A percentile compares a stretch with the other conserved stretches of the same genome.
Evolutionary conservation across 2,797 vertebrate species (phyloP).

Genomic region (Miichthys miiuy): DNA sequence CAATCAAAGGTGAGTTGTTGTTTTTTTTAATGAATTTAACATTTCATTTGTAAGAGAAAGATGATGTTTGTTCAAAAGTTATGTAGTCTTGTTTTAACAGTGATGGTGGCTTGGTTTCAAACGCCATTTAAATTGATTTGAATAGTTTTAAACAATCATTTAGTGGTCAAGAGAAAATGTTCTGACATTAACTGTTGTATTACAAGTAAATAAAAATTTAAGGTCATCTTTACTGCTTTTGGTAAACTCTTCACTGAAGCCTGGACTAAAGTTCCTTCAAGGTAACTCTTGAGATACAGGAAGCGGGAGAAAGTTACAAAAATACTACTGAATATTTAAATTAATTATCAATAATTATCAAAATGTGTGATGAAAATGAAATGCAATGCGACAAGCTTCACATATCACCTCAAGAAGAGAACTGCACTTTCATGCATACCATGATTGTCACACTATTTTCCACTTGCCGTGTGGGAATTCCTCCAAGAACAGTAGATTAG

Average conservation of each 20-base stretch:
- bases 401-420: background rate
- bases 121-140: no score
- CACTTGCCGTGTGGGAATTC: conserved; percentile 2
- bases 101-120: no score
- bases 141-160: background rate
- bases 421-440: background rate
- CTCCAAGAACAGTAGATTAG: conserved; percentile 1
- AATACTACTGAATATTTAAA: background rate
- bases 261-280: no score
- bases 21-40: no score
- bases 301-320: no score
- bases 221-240: no score
- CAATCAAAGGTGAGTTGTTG: no score
- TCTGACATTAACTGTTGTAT: background rate
- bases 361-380: background rate
- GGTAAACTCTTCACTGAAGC: no score
- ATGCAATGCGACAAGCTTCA: background rate
- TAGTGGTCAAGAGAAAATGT: background rate
- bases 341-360: background rate
- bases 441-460: conserved; percentile 8
- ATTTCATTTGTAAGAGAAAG: no score
- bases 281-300: no score
- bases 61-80: no score
- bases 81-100: no score
- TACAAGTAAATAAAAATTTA: background rate